These are phyloP conservation scores for Sebastes baramenuke DNA, from an alignment of 2,797 vertebrate species.

Conservation along the genomic window DNA sequence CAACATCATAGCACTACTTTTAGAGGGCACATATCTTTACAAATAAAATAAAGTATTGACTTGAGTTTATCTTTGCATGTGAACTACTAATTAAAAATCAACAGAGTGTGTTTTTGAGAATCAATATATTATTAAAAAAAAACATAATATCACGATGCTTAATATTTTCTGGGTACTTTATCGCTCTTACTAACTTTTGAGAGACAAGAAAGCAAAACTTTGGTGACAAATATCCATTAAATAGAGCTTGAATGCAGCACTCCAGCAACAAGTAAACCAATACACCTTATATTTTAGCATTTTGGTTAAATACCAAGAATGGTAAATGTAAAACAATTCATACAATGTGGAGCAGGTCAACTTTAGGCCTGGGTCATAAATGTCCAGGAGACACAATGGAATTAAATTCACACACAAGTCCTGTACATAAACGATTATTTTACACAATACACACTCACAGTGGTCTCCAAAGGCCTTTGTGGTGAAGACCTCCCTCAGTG, in stretches of 20 bases:
- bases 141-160: background rate
- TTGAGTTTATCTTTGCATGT: too few relatives aligned
- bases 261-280: background rate
- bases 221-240: background rate
- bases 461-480: conserved; percentile 99
- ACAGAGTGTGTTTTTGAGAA: too few relatives aligned
- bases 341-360: background rate
- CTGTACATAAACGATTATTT: background rate
- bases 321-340: background rate
- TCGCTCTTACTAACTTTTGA: background rate
- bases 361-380: background rate
- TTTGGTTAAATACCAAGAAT: background rate
- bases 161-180: background rate
- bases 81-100: too few relatives aligned
- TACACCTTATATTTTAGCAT: too few relatives aligned
- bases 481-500: conserved; percentile 98
- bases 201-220: background rate
- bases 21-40: too few relatives aligned
- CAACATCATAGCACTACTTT: too few relatives aligned
- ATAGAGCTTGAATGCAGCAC: background rate
- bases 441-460: conserved; percentile 83
- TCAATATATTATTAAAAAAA: too few relatives aligned
- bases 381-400: background rate
- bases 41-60: too few relatives aligned
- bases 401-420: background rate